Evolutionary conservation across 2,888 invertebrate genomes (phyloP), one percentile per base, ranked within the genome.

Genomic region (Eledone cirrhosa): DNA sequence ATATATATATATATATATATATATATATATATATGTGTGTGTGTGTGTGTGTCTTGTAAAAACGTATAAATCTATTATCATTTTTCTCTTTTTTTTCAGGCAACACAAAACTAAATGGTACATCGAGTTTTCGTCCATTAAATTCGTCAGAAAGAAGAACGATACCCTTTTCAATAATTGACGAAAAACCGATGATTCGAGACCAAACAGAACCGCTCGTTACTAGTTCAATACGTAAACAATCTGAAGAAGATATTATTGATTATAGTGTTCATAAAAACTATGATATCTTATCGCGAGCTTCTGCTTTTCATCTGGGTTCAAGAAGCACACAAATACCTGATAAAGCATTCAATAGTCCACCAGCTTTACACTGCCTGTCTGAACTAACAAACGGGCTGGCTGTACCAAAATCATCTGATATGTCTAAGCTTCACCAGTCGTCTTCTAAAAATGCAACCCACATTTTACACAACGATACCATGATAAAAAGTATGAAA

Each of bases 301-400:
- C 72, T 4, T 72, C 72, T 22, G 72, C 72, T 13, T 72, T 72
- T 24, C 72, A 22, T 16, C 31, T 72, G 13, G 72, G 72, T 8
- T 72, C 72, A 3, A 19, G 19, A 1, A 27, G 29, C 29, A 22
- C 48, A 22, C 29, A 48, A 24, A 13, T 24, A 13, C 33, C 33
- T 11, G 76, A 48, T 3, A 76, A 24, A 48, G 13, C 53, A 14
- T 53, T 53, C n/a, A 41, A 76, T n/a, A 14, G 41, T 22, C 27
- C 76, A 48, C 76, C 76, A 8, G 48, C 16, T 14, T 16, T 76
- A 48, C 27, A 76, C 22, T 76, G 48, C 29, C 76, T 53, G 29
- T 48, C 48, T 1, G 48, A 76, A 14, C n/a, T 76, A n/a, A 77
- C 48, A 77, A 48, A 48, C 22, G 77, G 59, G 2, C 76, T 76